Percentiles rank a stretch among this genome's conserved stretches.
Conservation (phyloP, 1,140 invertebrate species). For the Mercenaria mercenaria region DNA sequence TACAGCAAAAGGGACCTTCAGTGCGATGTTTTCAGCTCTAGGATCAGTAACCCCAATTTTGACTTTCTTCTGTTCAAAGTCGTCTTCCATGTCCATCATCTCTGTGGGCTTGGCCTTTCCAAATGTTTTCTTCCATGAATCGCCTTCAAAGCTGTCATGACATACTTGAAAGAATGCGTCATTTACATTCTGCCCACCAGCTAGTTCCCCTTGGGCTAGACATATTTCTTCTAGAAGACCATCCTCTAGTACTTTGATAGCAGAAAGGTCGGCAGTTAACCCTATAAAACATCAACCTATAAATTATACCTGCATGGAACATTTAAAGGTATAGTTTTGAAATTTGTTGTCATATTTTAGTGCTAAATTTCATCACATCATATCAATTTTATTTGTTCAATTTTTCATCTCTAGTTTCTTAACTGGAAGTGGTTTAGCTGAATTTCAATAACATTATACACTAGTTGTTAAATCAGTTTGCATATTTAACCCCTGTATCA, state of each 20-base stretch:
- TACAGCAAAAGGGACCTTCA: background rate
- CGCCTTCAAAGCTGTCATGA: background rate
- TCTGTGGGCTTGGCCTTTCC: background rate
- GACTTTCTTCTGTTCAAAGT: conserved; percentile 41
- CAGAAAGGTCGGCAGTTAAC: conserved; percentile 1
- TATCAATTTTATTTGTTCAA: no score
- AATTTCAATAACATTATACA: no score
- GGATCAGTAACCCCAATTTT: background rate
- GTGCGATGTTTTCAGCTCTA: background rate
- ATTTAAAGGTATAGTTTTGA: no score
- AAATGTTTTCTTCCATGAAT: conserved; percentile 7
- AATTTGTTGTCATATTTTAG: no score
- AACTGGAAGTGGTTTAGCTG: no score
- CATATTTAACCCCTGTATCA: no score
- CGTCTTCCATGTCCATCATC: conserved; percentile 9
- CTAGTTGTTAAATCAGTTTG: no score
- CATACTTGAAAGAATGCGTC: conserved; percentile 29
- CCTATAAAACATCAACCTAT: no score
- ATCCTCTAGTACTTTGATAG: background rate
- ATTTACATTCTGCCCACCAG: conserved; percentile 27
- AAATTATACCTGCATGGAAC: background rate
- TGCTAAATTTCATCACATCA: no score
- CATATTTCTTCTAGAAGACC: background rate
- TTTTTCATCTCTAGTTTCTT: no score
- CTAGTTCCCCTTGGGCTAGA: background rate